Conservation (phyloP, 2,113 vertebrate species). For the Saguinus imperator region DNA sequence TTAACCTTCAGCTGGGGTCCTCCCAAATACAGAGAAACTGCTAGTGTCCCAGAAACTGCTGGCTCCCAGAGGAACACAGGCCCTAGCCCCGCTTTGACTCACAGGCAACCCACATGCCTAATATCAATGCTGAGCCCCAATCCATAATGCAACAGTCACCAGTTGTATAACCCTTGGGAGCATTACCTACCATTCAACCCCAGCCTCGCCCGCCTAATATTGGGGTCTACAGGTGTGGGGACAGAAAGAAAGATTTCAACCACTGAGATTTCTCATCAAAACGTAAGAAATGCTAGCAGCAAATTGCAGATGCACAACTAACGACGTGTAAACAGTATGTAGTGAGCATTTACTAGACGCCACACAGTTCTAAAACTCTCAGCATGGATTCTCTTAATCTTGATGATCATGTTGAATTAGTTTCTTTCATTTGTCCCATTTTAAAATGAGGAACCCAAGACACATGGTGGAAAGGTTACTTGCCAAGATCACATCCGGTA, state of each 20-base stretch:
- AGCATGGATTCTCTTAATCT: not conserved
- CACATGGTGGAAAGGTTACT: not conserved
- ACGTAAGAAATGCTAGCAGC: not conserved
- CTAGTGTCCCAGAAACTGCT: not conserved
- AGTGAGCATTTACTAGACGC: not conserved
- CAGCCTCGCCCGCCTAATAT: not conserved
- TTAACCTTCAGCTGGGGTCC: not conserved
- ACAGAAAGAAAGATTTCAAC: not conserved
- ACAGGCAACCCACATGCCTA: not conserved
- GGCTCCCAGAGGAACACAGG: not conserved
- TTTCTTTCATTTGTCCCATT: constrained; percentile 15
- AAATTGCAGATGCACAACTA: not conserved
- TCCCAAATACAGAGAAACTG: not conserved
- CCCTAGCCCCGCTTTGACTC: not conserved
- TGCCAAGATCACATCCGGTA: not conserved
- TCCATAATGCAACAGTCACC: not conserved
- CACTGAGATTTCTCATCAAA: not conserved
- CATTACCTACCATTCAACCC: not conserved
- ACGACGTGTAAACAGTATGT: not conserved
- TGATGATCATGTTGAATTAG: not conserved
- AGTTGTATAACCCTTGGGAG: not conserved
- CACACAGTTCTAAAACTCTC: not conserved
- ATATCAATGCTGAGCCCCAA: not conserved
- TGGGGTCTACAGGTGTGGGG: not conserved
- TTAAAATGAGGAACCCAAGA: constrained; percentile 37